A percentile compares a stretch with the other conserved stretches of the same genome.
Evolutionary conservation across 2,113 vertebrate genomes (phyloP).

Genomic region (Brachirus orientalis): DNA sequence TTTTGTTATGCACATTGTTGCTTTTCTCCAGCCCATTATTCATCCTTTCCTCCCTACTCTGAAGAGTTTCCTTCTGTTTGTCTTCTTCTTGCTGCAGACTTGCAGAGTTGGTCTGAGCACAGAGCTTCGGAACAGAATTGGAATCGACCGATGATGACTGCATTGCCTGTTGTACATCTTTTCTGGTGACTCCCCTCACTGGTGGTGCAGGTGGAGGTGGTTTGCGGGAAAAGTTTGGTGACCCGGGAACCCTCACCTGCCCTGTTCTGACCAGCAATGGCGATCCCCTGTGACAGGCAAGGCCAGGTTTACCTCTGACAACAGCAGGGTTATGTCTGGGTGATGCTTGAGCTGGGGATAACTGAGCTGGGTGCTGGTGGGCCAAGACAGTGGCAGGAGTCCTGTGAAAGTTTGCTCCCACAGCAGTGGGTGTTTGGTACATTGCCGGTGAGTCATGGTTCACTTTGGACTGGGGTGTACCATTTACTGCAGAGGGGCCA

Average conservation of each 20-base stretch:
- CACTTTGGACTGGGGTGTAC: slow-evolving; percentile 56
- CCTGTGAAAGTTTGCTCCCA: slow-evolving; percentile 63
- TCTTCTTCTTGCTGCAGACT: slow-evolving; percentile 29
- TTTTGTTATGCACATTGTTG: slow-evolving; percentile 49
- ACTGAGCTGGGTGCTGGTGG: slow-evolving; percentile 65
- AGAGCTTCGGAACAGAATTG: slow-evolving; percentile 33
- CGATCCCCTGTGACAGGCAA: slow-evolving; percentile 71
- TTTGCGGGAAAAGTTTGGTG: slow-evolving; percentile 78
- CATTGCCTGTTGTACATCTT: slow-evolving; percentile 61
- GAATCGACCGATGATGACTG: neutral
- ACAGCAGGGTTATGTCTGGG: slow-evolving; percentile 58
- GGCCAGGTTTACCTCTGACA: slow-evolving; percentile 66
- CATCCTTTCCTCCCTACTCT: slow-evolving; percentile 36
- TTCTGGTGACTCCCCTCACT: slow-evolving; percentile 81
- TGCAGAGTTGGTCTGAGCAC: slow-evolving; percentile 18
- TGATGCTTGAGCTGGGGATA: slow-evolving; percentile 58
- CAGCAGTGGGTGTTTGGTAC: slow-evolving; percentile 78
- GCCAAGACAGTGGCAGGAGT: slow-evolving; percentile 58
- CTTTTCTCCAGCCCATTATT: slow-evolving; percentile 52
- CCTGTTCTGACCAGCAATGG: slow-evolving; percentile 75
- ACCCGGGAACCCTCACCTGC: slow-evolving; percentile 72
- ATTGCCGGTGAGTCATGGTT: slow-evolving; percentile 69
- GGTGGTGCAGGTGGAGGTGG: slow-evolving; percentile 83
- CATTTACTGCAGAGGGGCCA: slow-evolving; percentile 22
- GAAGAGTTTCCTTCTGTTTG: slow-evolving; percentile 28